Conservation (phyloP, 2,888 invertebrate genomes). For the Branchipolynoe longqiensis region DNA sequence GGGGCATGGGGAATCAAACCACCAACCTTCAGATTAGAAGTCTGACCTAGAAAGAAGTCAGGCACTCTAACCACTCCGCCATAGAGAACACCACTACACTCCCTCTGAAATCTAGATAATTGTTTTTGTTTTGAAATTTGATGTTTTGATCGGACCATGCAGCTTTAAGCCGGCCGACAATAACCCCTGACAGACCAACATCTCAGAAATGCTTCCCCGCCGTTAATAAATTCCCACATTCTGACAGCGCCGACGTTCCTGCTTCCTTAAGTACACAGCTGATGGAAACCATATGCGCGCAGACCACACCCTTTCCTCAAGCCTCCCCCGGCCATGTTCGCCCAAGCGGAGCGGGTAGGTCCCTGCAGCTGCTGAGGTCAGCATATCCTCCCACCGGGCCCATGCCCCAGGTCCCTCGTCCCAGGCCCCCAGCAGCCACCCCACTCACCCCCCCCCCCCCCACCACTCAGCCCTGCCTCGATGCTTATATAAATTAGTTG, state of each 20-base stretch:
- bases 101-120: not conserved
- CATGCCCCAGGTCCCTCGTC: no score
- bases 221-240: constrained; percentile 21
- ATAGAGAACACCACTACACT: no score
- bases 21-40: no score
- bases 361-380: not conserved
- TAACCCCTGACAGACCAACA: not conserved
- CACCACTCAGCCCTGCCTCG: no score
- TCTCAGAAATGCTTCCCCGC: not conserved
- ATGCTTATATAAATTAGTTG: no score
- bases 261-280: constrained; percentile 7
- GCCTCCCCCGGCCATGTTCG: not conserved
- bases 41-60: no score
- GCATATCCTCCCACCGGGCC: not conserved
- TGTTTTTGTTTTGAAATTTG: no score
- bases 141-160: not conserved
- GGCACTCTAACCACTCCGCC: no score
- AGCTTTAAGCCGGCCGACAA: not conserved
- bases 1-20: no score
- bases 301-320: no score
- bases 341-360: not conserved
- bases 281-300: not conserved
- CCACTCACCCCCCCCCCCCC: no score
- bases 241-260: not conserved
- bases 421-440: no score